Evolutionary conservation across 2,888 invertebrate genomes (phyloP), one percentile per base, ranked within the genome.

Genomic region (Urechis unicinctus): DNA sequence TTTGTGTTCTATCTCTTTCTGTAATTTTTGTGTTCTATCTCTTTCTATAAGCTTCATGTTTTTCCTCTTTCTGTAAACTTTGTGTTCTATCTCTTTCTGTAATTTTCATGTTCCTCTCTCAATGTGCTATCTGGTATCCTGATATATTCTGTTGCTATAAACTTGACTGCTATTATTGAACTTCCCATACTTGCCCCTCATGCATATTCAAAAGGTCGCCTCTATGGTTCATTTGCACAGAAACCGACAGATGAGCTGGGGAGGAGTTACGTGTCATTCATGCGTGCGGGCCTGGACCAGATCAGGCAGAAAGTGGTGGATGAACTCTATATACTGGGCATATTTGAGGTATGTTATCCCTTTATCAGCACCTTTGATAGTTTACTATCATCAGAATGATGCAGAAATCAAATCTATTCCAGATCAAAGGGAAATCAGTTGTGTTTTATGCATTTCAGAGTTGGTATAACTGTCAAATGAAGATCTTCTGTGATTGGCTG

Each of bases 221-320:
- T n/a, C n/a, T n/a, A n/a, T n/a, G n/a, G n/a, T n/a, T n/a, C n/a
- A n/a, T n/a, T n/a, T n/a, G n/a, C n/a, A n/a, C 66, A 79, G 78
- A 79, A 79, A 72, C 78, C 94, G 50, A 94, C 93, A 1, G 94
- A 94, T 78, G 96, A 97, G 79, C 86, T 95, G 79, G 98, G 98
- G 2, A 93, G 96, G 77, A 90, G 93, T 41, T 98, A 98, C 81
- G 94, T 98, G 52, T 94, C 92, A 81, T 98, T 97, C 79, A 90
- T 95, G 80, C 85, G 96, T 62, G 94, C 92, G 72, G 94, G 94
- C 70, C 91, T 96, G 86, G 98, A 98, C 82, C 94, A 95, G 82
- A 89, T 98, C 67, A 85, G 96, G 72, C 93, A 96, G 68, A 96
- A 96, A 83, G 91, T 98, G 57, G 86, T 85, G 61, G 89, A 90